phyloP scores from a whole-genome alignment of 2,113 vertebrate species.

The Rhynchomys soricoides region DNA sequence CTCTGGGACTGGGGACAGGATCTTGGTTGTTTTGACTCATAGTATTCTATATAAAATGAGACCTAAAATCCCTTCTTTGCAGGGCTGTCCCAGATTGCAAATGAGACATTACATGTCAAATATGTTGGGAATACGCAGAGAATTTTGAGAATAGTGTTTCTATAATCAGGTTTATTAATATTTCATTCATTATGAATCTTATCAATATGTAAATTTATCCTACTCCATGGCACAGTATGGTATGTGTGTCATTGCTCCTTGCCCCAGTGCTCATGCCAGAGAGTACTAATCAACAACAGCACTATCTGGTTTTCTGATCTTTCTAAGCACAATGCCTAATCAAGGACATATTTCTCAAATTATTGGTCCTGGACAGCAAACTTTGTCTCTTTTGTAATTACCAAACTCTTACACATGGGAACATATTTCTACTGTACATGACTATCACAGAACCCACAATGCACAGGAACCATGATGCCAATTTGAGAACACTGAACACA shows the following conservation, averaged over 20 bases:
- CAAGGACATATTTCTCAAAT: background rate
- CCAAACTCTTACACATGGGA: background rate
- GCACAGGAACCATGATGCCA: background rate
- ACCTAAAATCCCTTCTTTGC: background rate
- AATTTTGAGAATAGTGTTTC: background rate
- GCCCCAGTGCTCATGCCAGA: background rate
- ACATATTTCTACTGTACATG: background rate
- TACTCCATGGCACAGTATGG: background rate
- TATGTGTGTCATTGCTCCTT: background rate
- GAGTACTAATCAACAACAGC: slow-evolving; percentile 1
- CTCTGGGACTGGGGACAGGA: background rate
- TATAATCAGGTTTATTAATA: background rate
- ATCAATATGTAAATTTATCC: background rate
- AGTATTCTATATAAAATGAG: background rate
- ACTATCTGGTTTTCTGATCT: background rate
- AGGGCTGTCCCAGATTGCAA: background rate
- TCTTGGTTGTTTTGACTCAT: background rate
- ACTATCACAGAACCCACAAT: background rate
- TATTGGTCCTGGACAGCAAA: background rate
- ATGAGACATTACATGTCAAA: background rate
- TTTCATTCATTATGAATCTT: background rate
- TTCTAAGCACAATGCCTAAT: background rate
- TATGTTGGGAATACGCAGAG: background rate
- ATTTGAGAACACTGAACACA: background rate
- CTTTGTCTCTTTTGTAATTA: background rate